Evolutionary conservation across 2,113 vertebrate species (phyloP).

Genomic region (Pelmatolapia mariae): DNA sequence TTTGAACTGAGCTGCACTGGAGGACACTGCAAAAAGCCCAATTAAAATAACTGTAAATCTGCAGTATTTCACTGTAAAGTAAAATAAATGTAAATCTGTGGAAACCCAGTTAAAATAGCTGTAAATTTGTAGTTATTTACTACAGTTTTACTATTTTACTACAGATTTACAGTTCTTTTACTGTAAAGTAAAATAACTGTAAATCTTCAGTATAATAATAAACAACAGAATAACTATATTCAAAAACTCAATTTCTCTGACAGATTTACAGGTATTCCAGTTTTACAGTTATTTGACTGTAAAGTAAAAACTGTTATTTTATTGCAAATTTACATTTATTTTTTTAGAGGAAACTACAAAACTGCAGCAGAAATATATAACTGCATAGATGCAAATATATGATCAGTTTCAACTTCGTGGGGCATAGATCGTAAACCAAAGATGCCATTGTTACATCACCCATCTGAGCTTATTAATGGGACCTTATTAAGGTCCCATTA

Average conservation of each 20-base stretch:
- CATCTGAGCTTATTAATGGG: not conserved
- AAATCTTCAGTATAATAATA: not conserved
- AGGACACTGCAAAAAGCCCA: not conserved
- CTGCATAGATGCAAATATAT: rapidly evolving
- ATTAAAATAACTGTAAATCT: not conserved
- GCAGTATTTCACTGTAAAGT: not conserved
- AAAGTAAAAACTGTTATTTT: not conserved
- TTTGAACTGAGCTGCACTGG: too few species aligned
- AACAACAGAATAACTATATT: not conserved
- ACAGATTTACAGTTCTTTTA: not conserved
- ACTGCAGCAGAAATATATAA: not conserved
- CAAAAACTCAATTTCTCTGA: not conserved
- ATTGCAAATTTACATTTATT: rapidly evolving
- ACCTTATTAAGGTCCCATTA: not conserved
- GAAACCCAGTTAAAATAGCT: not conserved
- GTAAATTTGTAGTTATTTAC: not conserved
- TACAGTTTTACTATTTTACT: not conserved
- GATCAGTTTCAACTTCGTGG: not conserved
- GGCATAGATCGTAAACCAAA: not conserved
- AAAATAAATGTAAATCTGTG: not conserved
- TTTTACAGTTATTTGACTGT: not conserved
- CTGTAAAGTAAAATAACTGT: not conserved
- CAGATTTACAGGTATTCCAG: rapidly evolving
- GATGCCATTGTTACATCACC: rapidly evolving
- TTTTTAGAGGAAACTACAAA: not conserved